phyloP scores from a whole-genome alignment of 2,113 vertebrate genomes.

The Pygoscelis adeliae region DNA sequence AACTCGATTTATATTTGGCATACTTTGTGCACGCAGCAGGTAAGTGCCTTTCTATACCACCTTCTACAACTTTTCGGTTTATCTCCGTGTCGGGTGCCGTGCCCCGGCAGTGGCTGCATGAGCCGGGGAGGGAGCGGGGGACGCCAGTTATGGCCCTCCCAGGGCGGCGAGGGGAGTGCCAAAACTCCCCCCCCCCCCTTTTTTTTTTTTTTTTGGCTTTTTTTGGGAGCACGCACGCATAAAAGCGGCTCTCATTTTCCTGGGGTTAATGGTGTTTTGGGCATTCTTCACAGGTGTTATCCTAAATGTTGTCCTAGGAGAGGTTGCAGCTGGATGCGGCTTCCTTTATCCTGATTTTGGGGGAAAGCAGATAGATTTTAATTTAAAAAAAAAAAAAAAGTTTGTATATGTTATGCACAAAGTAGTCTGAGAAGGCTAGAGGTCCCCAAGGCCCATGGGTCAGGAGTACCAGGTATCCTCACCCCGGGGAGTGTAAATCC shows the following conservation, averaged over 20 bases:
- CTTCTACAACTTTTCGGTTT: slow-evolving; percentile 46
- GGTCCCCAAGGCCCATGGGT: neutral
- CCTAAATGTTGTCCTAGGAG: neutral
- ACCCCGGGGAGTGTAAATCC: neutral
- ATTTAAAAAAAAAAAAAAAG: neutral
- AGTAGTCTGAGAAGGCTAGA: neutral
- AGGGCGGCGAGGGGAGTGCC: neutral
- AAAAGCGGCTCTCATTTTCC: neutral
- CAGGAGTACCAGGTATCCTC: neutral
- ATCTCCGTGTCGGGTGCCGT: neutral
- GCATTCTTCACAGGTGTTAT: neutral
- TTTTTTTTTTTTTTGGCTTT: no score
- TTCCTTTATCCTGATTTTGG: neutral
- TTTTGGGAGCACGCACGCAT: no score
- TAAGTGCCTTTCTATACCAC: slow-evolving; percentile 77
- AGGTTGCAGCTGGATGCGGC: rapidly evolving
- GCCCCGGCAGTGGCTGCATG: neutral
- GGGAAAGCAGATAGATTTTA: neutral
- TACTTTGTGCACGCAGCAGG: slow-evolving; percentile 97
- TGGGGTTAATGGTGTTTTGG: neutral
- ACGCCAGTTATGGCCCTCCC: neutral
- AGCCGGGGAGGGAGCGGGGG: neutral
- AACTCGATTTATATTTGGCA: slow-evolving; percentile 99
- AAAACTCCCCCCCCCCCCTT: neutral
- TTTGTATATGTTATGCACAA: neutral